Evolutionary conservation across 2,888 invertebrate species (phyloP).

Genomic region (Oligia latruncula): DNA sequence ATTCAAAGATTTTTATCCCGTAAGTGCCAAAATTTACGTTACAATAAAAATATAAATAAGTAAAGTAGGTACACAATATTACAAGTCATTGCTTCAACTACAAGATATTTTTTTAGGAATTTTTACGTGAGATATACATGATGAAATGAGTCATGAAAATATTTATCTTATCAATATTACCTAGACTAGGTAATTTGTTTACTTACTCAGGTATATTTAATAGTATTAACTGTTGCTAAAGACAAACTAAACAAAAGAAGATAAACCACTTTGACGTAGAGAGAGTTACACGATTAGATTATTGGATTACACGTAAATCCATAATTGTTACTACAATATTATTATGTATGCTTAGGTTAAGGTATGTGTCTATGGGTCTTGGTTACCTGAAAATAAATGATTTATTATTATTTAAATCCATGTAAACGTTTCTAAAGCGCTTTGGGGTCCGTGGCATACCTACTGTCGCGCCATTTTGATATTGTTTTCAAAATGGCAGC

Average conservation of each 20-base stretch:
- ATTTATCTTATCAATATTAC: conserved; percentile 39
- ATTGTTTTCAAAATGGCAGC: no score
- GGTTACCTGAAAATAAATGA: no score
- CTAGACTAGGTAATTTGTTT: conserved; percentile 54
- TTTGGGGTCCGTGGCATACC: no score
- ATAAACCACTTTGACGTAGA: conserved; percentile 55
- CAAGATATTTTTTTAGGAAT: not conserved
- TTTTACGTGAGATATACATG: conserved; percentile 7
- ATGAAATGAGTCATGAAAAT: conserved; percentile 27
- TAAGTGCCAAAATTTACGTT: not conserved
- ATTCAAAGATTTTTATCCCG: conserved; percentile 1
- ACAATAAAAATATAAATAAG: not conserved
- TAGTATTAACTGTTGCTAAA: conserved; percentile 48
- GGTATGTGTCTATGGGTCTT: no score
- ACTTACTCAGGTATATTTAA: conserved; percentile 39
- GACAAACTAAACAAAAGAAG: conserved; percentile 53
- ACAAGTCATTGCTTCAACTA: conserved; percentile 3
- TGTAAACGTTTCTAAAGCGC: conserved; percentile 30
- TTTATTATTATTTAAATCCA: conserved; percentile 15
- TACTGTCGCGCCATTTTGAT: no score
- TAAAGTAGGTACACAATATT: not conserved
- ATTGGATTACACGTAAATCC: conserved; percentile 47
- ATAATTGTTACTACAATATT: not conserved
- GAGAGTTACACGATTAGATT: conserved; percentile 52
- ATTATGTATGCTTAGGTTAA: no score